phyloP scores from a whole-genome alignment of 30 jellyfish, hydroid and myxozoan species.

The Aurelia aurita region DNA sequence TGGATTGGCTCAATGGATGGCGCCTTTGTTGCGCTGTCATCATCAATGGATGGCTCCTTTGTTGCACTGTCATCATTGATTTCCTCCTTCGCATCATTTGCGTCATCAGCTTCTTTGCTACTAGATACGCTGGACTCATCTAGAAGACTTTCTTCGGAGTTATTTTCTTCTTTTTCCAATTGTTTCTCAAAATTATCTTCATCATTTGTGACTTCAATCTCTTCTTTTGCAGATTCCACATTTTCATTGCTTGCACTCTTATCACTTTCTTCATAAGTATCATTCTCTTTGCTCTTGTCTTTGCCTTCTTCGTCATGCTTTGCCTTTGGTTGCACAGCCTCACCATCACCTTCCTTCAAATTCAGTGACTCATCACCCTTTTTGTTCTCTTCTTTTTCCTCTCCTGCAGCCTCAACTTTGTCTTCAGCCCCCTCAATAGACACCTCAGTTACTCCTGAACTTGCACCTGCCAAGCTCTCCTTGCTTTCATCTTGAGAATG shows the following conservation, averaged over 20 bases:
- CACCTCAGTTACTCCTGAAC: no score
- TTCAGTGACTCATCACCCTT: not conserved
- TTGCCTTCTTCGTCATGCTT: no score
- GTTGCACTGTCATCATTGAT: no score
- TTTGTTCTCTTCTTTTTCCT: no score
- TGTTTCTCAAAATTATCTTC: not conserved
- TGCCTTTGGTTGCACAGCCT: not conserved
- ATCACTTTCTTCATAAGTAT: no score
- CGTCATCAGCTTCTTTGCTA: not conserved
- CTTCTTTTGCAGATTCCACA: not conserved
- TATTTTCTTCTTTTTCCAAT: not conserved
- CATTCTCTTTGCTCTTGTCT: no score
- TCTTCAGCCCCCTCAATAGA: no score
- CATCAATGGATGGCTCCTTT: not conserved
- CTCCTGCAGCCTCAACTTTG: no score
- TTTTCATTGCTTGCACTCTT: no score
- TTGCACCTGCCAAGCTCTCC: no score
- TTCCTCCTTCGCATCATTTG: not conserved
- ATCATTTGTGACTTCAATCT: not conserved
- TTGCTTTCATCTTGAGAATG: no score
- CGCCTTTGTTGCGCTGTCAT: constrained; percentile 3
- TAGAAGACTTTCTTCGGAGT: no score
- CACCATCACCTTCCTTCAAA: not conserved
- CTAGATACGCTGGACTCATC: not conserved
- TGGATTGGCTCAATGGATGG: constrained; percentile 26